phyloP scores from a whole-genome alignment of 2,888 invertebrate species.

The Neocrepidodera transversa region DNA sequence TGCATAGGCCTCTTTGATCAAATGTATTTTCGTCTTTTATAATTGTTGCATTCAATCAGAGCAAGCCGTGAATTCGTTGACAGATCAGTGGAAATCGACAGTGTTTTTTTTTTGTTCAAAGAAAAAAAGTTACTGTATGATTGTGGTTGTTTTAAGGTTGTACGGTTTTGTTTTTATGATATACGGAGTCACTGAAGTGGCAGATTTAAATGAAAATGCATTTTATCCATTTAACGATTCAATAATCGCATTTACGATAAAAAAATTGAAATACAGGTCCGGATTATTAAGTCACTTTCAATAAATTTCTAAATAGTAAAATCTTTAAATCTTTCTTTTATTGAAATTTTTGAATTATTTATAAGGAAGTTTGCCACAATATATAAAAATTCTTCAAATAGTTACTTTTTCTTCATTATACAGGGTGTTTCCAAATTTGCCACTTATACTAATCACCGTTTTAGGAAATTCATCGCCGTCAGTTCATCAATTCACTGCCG shows the following conservation, averaged over 20 bases:
- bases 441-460: no score
- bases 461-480: no score
- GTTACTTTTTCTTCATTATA: no score
- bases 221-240: neutral
- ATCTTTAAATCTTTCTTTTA: neutral
- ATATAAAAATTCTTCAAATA: no score
- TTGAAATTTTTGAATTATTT: no score
- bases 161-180: neutral
- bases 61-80: neutral
- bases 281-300: neutral
- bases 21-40: conserved; percentile 13
- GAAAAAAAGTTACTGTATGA: neutral
- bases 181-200: neutral
- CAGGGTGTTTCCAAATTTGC: no score
- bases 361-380: no score
- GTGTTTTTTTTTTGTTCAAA: no score
- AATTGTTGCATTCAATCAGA: conserved; percentile 9
- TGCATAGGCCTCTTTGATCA: conserved; percentile 22
- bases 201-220: neutral
- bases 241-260: neutral
- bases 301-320: neutral
- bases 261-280: neutral
- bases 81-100: neutral
- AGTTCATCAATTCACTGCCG: no score
- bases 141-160: conserved; percentile 7